Conservation (phyloP, 1,140 invertebrate species). For the Trachelipus rathkii region DNA sequence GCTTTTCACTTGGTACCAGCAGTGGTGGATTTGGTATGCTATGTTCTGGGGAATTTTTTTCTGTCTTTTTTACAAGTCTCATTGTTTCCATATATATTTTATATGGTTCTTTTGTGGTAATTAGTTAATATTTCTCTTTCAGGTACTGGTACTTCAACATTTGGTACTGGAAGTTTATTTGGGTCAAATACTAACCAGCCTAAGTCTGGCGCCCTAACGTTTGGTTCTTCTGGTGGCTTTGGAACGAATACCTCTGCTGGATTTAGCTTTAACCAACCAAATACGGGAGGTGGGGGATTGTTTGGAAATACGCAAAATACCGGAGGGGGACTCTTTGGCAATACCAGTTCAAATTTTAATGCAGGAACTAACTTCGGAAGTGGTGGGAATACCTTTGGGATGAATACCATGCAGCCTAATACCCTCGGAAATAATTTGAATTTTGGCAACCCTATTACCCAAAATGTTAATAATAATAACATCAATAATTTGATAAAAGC, state of each 20-base stretch:
- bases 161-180: slow-evolving; percentile 52
- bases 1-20: slow-evolving; percentile 52
- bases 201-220: slow-evolving; percentile 36
- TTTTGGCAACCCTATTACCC: slow-evolving; percentile 34
- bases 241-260: slow-evolving; percentile 23
- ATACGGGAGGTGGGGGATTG: slow-evolving; percentile 55
- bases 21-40: slow-evolving; percentile 43
- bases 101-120: neutral
- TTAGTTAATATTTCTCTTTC: neutral
- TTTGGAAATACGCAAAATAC: slow-evolving; percentile 56
- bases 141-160: slow-evolving; percentile 50
- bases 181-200: slow-evolving; percentile 50
- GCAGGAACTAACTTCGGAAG: slow-evolving; percentile 40
- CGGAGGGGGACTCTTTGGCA: slow-evolving; percentile 46
- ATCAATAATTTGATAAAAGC: slow-evolving; percentile 30
- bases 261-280: slow-evolving; percentile 49
- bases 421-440: slow-evolving; percentile 39
- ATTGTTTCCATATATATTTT: neutral
- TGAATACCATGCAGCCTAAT: neutral
- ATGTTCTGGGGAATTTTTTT: neutral
- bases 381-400: slow-evolving; percentile 37
- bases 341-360: slow-evolving; percentile 26
- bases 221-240: slow-evolving; percentile 47
- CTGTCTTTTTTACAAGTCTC: neutral
- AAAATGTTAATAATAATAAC: slow-evolving; percentile 45